Evolutionary conservation across 2,113 vertebrate genomes (phyloP).

Genomic region (Alouatta palliata): DNA sequence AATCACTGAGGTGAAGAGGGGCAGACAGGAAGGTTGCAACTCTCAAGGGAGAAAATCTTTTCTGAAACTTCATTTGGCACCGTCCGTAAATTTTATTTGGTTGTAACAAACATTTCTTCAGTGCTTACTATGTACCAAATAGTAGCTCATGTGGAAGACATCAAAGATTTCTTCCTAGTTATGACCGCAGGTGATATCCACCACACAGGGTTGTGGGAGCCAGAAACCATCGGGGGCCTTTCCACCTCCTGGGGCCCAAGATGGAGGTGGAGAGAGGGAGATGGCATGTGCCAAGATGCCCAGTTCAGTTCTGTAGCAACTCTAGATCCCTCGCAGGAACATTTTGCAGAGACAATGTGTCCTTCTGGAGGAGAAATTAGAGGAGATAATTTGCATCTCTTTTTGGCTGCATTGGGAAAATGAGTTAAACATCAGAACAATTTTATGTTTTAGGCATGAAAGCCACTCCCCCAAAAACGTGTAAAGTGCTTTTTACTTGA

Average conservation of each 20-base stretch:
- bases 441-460: neutral
- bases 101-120: neutral
- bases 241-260: accelerated
- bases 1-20: neutral
- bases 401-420: neutral
- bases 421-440: neutral
- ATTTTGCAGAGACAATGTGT: neutral
- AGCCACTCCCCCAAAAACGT: neutral
- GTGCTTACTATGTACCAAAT: neutral
- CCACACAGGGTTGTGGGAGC: neutral
- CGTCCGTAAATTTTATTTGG: neutral
- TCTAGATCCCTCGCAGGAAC: neutral
- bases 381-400: neutral
- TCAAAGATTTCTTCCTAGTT: neutral
- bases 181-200: neutral
- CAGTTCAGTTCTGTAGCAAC: neutral
- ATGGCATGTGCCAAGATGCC: neutral
- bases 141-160: neutral
- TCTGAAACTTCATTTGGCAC: neutral
- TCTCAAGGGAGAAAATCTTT: neutral
- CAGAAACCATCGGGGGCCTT: neutral
- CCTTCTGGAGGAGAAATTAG: neutral
- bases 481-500: neutral
- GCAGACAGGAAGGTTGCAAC: neutral
- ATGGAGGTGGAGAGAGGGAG: neutral